These are phyloP conservation scores for Drosophila kepulauana DNA, from an alignment of 1,140 invertebrate genomes.

Conservation along the genomic window DNA sequence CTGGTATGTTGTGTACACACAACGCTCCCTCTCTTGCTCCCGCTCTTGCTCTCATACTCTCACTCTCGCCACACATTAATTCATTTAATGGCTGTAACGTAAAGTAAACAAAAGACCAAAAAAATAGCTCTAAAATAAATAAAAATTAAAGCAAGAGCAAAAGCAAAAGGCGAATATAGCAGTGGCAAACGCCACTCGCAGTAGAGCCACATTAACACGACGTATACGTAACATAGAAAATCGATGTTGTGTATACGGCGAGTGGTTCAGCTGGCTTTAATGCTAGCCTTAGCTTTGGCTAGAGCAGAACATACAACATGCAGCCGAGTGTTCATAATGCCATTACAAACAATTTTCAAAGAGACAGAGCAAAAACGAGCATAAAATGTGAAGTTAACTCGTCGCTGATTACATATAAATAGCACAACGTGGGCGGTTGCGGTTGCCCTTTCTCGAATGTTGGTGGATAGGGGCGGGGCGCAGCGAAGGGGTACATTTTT, in stretches of 20 bases:
- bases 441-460: background rate
- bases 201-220: conserved; percentile 6
- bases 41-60: background rate
- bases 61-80: conserved; percentile 59
- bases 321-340: conserved; percentile 73
- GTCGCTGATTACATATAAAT: conserved; percentile 66
- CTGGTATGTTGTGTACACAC: conserved; percentile 8
- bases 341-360: conserved; percentile 66
- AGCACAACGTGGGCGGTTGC: conserved; percentile 44
- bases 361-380: conserved; percentile 43
- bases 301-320: conserved; percentile 27
- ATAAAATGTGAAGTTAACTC: conserved; percentile 55
- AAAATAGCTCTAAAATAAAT: conserved; percentile 57
- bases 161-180: background rate
- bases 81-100: conserved; percentile 68
- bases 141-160: conserved; percentile 48
- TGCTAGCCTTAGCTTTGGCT: conserved; percentile 13
- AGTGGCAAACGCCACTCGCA: background rate
- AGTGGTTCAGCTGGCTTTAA: conserved; percentile 18
- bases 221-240: conserved; percentile 39
- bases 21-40: background rate
- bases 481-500: conserved; percentile 14
- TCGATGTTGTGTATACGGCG: conserved; percentile 51
- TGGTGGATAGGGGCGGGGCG: background rate
- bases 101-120: conserved; percentile 38